phyloP scores from a whole-genome alignment of 2,113 vertebrate genomes.

The Callithrix jacchus region DNA sequence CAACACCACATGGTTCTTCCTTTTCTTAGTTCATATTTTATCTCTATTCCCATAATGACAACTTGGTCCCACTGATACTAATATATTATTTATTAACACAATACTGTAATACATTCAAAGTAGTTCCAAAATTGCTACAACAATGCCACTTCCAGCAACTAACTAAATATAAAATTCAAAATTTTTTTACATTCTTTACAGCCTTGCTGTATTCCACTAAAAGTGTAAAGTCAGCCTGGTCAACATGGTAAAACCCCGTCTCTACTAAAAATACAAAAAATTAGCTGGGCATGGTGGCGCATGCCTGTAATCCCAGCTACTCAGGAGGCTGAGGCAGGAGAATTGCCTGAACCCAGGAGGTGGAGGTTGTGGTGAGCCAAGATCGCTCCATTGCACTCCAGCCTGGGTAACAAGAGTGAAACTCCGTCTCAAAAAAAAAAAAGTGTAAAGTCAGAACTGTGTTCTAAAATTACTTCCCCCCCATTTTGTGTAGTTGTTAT shows the following conservation, averaged over 20 bases:
- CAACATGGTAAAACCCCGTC: too few species aligned
- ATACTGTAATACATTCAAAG: neutral
- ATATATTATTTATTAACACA: neutral
- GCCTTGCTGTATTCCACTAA: neutral
- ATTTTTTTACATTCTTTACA: constrained; percentile 29
- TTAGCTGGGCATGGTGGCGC: too few species aligned
- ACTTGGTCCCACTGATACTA: neutral
- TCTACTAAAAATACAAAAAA: too few species aligned
- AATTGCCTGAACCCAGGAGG: too few species aligned
- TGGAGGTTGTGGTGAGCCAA: too few species aligned
- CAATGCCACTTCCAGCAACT: neutral
- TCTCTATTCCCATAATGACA: neutral
- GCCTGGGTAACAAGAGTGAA: too few species aligned
- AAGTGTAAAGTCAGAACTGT: neutral
- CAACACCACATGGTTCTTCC: neutral
- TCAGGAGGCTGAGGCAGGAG: too few species aligned
- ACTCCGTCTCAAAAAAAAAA: too few species aligned
- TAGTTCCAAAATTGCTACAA: neutral
- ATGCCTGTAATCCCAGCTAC: too few species aligned
- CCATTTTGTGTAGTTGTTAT: neutral
- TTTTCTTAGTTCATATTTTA: neutral
- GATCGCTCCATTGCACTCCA: too few species aligned
- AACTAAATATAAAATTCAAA: constrained; percentile 16
- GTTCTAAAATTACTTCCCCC: neutral
- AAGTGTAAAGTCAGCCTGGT: neutral